phyloP scores from a whole-genome alignment of 2,888 invertebrate genomes.

The Drosophila peninsularis region DNA sequence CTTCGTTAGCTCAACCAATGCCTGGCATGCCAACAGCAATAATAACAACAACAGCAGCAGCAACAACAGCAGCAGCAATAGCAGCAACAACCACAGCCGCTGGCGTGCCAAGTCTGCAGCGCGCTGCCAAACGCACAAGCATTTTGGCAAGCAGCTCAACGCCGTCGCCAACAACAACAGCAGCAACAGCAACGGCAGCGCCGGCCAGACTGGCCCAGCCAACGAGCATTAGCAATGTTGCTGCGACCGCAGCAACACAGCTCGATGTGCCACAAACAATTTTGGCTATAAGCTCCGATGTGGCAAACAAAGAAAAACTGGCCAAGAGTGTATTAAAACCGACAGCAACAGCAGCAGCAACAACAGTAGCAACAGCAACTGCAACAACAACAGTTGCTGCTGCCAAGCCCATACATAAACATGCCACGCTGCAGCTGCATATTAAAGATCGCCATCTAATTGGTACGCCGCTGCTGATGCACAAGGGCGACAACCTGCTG shows the following conservation, averaged over 20 bases:
- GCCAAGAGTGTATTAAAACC: constrained; percentile 67
- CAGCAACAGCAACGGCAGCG: constrained; percentile 21
- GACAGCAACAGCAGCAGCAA: constrained; percentile 33
- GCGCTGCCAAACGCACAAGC: constrained; percentile 46
- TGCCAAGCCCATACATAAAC: constrained; percentile 64
- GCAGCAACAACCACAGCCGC: constrained; percentile 22
- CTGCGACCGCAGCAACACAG: constrained; percentile 41
- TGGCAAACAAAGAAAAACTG: constrained; percentile 28
- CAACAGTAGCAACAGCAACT: constrained; percentile 25
- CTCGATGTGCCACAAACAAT: constrained; percentile 62
- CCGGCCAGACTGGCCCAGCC: constrained; percentile 39
- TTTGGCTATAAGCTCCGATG: constrained; percentile 53
- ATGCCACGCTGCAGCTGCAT: constrained; percentile 79
- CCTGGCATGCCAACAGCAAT: constrained; percentile 62
- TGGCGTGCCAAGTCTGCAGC: constrained; percentile 58
- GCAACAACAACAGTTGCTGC: constrained; percentile 19
- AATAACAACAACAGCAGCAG: constrained; percentile 37
- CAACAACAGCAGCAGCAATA: constrained; percentile 30
- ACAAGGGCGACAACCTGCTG: constrained; percentile 82
- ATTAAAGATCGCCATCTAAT: constrained; percentile 83
- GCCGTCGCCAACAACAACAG: constrained; percentile 22
- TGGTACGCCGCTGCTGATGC: constrained; percentile 83
- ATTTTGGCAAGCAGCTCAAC: constrained; percentile 60
- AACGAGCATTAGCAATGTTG: constrained; percentile 66
- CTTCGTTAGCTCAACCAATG: constrained; percentile 74